Percentiles rank a stretch among this genome's conserved stretches.
Evolutionary conservation across 53 echinoderm and acorn worm species (phyloP).

Genomic region (Holothuria scabra): DNA sequence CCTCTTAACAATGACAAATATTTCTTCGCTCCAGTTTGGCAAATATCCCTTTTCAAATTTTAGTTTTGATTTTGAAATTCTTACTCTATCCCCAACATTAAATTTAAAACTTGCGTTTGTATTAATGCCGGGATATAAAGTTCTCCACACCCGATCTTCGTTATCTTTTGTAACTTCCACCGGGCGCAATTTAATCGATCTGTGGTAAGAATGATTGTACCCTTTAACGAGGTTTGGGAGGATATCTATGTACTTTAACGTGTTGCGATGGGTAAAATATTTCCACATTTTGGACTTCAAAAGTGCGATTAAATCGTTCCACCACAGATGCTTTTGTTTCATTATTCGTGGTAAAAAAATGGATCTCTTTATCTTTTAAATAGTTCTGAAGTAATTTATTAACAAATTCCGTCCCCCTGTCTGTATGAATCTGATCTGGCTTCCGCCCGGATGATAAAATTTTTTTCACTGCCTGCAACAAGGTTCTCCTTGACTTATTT

Average conservation of each 20-base stretch:
- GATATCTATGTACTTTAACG: background rate
- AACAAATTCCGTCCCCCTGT: constrained; percentile 53
- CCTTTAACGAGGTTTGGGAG: too few species aligned
- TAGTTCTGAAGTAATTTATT: constrained; percentile 45
- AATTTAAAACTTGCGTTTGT: too few species aligned
- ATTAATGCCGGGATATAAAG: background rate
- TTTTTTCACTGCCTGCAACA: constrained; percentile 6
- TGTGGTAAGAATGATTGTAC: too few species aligned
- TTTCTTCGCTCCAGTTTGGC: too few species aligned
- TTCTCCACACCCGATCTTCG: constrained; percentile 45
- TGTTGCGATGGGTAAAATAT: constrained; percentile 24
- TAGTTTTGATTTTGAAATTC: too few species aligned
- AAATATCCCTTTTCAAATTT: too few species aligned
- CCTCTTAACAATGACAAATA: too few species aligned
- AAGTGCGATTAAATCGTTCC: constrained; percentile 51
- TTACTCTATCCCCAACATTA: too few species aligned
- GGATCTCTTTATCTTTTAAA: constrained; percentile 38
- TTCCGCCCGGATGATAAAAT: constrained; percentile 5
- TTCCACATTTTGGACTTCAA: constrained; percentile 51
- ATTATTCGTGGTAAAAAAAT: constrained; percentile 49
- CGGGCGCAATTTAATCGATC: too few species aligned
- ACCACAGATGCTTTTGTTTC: constrained; percentile 45
- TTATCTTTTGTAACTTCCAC: constrained; percentile 24
- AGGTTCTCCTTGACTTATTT: constrained; percentile 28
- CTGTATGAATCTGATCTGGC: constrained; percentile 43